Evolutionary conservation across 1,140 invertebrate species (phyloP).

Genomic region (Thaumetopoea pityocampa): DNA sequence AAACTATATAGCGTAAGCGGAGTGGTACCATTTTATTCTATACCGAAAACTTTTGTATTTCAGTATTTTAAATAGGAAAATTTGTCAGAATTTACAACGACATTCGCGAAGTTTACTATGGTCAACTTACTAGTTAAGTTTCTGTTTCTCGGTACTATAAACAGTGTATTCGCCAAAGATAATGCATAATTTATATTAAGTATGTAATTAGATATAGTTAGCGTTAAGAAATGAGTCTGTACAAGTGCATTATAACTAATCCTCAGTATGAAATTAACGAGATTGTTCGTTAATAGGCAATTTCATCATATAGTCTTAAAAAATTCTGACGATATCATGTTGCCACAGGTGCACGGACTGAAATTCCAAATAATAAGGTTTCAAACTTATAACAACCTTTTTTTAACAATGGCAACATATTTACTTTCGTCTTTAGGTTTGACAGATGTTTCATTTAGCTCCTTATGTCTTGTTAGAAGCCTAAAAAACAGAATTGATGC

Average conservation of each 20-base stretch:
- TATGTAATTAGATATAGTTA: conserved; percentile 36
- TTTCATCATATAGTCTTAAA: too few species aligned
- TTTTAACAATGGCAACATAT: too few species aligned
- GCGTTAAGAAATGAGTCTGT: conserved; percentile 23
- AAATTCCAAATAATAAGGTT: too few species aligned
- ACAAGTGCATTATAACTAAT: conserved; percentile 4
- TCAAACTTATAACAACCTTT: too few species aligned
- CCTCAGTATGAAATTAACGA: conserved; percentile 8
- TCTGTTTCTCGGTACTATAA: conserved; percentile 55
- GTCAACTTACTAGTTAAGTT: conserved; percentile 34
- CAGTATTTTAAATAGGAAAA: conserved; percentile 67
- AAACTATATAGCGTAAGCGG: conserved; percentile 23
- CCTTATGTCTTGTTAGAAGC: too few species aligned
- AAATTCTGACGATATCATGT: too few species aligned
- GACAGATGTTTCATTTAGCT: too few species aligned
- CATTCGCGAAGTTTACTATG: conserved; percentile 54
- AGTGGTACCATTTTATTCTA: conserved; percentile 57
- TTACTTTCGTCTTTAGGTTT: too few species aligned
- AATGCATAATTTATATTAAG: conserved; percentile 65
- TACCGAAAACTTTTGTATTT: conserved; percentile 31
- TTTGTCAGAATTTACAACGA: conserved; percentile 73
- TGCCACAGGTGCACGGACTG: too few species aligned
- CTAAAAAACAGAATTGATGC: too few species aligned
- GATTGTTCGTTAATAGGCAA: too few species aligned
- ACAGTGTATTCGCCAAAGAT: conserved; percentile 74